Percentiles rank a stretch among this genome's conserved stretches.
phyloP scores from a whole-genome alignment of 2,888 invertebrate species.

The Choristoneura rosaceana region DNA sequence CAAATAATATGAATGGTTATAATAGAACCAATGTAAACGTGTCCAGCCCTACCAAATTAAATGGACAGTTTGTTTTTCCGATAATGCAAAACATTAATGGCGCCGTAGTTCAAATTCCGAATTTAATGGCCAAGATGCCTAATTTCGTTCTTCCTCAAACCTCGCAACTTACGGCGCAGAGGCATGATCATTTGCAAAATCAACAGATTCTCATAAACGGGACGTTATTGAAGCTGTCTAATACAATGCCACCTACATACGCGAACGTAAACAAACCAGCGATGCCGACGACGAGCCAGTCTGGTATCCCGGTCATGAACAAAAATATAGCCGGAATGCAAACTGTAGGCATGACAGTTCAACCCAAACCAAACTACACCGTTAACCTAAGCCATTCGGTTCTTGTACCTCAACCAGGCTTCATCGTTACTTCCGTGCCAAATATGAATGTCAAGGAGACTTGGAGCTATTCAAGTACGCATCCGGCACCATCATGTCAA shows the following conservation, averaged over 20 bases:
- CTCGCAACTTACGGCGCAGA: conserved; percentile 67
- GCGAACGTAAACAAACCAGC: conserved; percentile 69
- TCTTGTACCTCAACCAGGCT: conserved; percentile 79
- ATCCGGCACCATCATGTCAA: conserved; percentile 64
- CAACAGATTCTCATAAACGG: conserved; percentile 82
- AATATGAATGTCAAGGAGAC: conserved; percentile 81
- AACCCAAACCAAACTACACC: conserved; percentile 82
- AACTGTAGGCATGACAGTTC: conserved; percentile 77
- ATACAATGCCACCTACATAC: conserved; percentile 69
- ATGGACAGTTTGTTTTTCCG: conserved; percentile 85
- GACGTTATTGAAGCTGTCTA: conserved; percentile 79
- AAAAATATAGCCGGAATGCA: conserved; percentile 78
- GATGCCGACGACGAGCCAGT: conserved; percentile 68
- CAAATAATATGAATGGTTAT: conserved; percentile 71
- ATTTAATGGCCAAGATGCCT: conserved; percentile 85
- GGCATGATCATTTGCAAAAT: conserved; percentile 75
- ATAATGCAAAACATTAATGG: conserved; percentile 86
- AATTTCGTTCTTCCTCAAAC: conserved; percentile 81
- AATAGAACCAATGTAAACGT: conserved; percentile 76
- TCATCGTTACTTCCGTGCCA: conserved; percentile 83
- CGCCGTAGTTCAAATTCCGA: conserved; percentile 87
- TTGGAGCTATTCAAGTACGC: conserved; percentile 73
- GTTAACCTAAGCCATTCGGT: conserved; percentile 82
- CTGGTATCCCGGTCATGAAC: conserved; percentile 71
- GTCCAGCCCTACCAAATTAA: conserved; percentile 78